Evolutionary conservation across 2,797 vertebrate species (phyloP), one percentile per base, ranked within the genome.

Genomic region (Liasis olivaceus): DNA sequence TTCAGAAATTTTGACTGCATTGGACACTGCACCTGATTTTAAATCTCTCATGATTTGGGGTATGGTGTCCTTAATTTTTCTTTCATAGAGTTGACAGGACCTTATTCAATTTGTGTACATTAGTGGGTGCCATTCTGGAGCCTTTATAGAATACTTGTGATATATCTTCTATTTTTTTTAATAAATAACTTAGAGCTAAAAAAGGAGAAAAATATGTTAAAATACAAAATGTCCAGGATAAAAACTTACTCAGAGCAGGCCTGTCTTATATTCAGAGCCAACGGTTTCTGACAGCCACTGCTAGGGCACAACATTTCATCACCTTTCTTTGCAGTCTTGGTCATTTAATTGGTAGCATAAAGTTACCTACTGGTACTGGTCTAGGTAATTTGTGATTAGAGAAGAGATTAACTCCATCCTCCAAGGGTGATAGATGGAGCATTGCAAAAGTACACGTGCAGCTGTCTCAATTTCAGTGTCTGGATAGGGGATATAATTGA

Each of bases 1-100:
- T 91, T 95, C 92, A 93, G 51, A 92, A 90, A 2, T 56, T 26
- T 93, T 91, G 22, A 47, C 17, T 89, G 3, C 89, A 95, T 94
- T 84, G 93, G 93, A 58, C 24, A 2, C 20, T 87, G 17, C 54
- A 3, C 1, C 51, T 94, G 31, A 62, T 91, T 96, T 88, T 90
- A 28, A 1, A 81, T 2, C 26, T 4, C n/a, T 91, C 54, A 66
- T 92, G 88, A 1, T 92, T 93, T 94, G 89, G 9, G 94, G 24
- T 15, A 5, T 36, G 15, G 62, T 95, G 60, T 90, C 28, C 9
- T 31, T 62, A 88, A 0, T 69, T 89, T 47, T 31, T 88, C 36
- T 91, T 77, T 51, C 7, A 58, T 47, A 69, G 1, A 64, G 51
- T 87, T 1, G 4, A 86, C 85, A 60, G 60, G 89, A 84, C 42